A percentile compares a stretch with the other conserved stretches of the same genome.
Conservation (phyloP, 2,888 invertebrate genomes). For the Drosophila basisetae region DNA sequence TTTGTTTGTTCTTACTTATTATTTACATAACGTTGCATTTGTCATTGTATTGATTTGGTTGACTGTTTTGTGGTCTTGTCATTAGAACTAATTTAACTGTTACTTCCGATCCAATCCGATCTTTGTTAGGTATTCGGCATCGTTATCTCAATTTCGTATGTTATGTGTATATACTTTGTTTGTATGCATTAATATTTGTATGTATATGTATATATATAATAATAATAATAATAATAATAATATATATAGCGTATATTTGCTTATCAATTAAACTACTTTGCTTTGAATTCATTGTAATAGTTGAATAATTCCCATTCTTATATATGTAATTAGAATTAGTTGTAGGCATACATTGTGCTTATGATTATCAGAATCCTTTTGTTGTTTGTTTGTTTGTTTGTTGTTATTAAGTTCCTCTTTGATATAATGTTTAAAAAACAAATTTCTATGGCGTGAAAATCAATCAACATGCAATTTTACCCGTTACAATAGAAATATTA, state of each 20-base stretch:
- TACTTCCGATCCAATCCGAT: slow-evolving; percentile 20
- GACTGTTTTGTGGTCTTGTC: slow-evolving; percentile 48
- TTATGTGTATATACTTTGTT: slow-evolving; percentile 53
- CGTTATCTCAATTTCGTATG: slow-evolving; percentile 18
- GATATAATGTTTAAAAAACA: slow-evolving; percentile 35
- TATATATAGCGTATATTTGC: slow-evolving; percentile 62
- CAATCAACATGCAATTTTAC: slow-evolving; percentile 31
- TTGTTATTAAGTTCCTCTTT: slow-evolving; percentile 22
- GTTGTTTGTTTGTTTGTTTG: slow-evolving; percentile 24
- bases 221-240: slow-evolving; percentile 25
- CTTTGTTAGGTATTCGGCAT: slow-evolving; percentile 23
- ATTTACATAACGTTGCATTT: slow-evolving; percentile 54
- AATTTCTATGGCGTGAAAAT: slow-evolving; percentile 50
- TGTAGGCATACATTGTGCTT: slow-evolving; percentile 71
- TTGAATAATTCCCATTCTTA: slow-evolving; percentile 31
- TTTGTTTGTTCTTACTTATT: slow-evolving; percentile 30
- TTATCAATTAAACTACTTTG: slow-evolving; percentile 68
- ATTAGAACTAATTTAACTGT: slow-evolving; percentile 73
- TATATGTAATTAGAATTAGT: slow-evolving; percentile 46
- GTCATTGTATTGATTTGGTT: slow-evolving; percentile 62
- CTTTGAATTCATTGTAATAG: slow-evolving; percentile 46
- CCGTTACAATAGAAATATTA: slow-evolving; percentile 20
- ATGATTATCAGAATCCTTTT: slow-evolving; percentile 74
- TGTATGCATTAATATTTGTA: slow-evolving; percentile 45
- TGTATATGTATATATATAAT: slow-evolving; percentile 38